Evolutionary conservation across 2,113 vertebrate species (phyloP).

Genomic region (Agelaius phoeniceus): DNA sequence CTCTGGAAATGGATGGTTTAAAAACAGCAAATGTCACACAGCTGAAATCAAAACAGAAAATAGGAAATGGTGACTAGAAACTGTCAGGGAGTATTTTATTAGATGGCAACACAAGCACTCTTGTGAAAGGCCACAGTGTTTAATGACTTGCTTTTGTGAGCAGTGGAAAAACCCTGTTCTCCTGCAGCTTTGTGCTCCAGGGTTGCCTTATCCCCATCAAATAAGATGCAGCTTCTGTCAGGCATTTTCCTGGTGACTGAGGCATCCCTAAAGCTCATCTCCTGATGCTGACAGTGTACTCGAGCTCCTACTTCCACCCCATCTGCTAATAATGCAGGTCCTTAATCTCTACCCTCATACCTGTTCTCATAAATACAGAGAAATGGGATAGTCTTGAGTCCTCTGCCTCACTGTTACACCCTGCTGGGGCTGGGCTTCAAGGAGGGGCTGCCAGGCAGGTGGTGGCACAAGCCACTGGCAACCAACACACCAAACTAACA

Average conservation of each 20-base stretch:
- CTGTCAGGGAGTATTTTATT: background rate
- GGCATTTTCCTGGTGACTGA: background rate
- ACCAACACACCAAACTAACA: rapidly evolving
- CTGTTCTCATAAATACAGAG: background rate
- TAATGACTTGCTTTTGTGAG: slow-evolving; percentile 2
- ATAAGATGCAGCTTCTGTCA: background rate
- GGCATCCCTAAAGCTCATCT: background rate
- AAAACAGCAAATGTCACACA: background rate
- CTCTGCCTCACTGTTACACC: background rate
- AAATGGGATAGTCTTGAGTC: background rate
- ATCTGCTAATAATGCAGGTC: rapidly evolving
- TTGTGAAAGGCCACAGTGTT: background rate
- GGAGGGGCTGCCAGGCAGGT: background rate
- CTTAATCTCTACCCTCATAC: background rate
- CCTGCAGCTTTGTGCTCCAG: slow-evolving; percentile 24
- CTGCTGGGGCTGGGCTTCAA: background rate
- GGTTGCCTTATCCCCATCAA: background rate
- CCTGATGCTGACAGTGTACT: background rate
- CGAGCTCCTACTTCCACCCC: background rate
- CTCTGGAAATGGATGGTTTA: background rate
- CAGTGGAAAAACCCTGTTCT: slow-evolving; percentile 19
- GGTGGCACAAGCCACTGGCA: background rate
- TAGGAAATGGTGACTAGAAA: background rate
- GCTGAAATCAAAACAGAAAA: background rate
- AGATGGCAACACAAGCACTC: background rate